These are phyloP conservation scores for Nemapogon koenigi DNA, from an alignment of 2,888 invertebrate genomes.

Conservation along the genomic window DNA sequence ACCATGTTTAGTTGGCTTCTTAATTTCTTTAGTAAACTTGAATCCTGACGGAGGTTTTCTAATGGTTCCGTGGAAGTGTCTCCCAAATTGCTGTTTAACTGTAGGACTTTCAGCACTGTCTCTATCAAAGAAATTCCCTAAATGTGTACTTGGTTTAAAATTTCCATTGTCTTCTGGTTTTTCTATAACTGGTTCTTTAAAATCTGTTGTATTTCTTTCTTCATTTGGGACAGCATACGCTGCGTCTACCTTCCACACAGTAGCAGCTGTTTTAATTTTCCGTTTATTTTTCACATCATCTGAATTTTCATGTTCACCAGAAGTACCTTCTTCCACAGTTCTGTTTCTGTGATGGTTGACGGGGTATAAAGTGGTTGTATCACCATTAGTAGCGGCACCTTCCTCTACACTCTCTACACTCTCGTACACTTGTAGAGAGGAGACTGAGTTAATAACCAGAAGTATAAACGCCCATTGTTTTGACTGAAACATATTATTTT, in stretches of 20 bases:
- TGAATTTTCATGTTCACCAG: not conserved
- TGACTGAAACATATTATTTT: too few relatives aligned
- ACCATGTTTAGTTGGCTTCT: conserved; percentile 34
- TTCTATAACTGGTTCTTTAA: conserved; percentile 19
- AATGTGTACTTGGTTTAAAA: conserved; percentile 59
- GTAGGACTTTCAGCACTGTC: conserved; percentile 37
- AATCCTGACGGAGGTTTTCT: conserved; percentile 13
- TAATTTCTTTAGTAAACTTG: conserved; percentile 35
- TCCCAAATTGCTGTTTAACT: conserved; percentile 24
- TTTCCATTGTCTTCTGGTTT: conserved; percentile 23
- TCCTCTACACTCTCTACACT: too few relatives aligned
- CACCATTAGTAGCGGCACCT: too few relatives aligned
- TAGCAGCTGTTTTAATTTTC: conserved; percentile 15
- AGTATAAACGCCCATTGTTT: too few relatives aligned
- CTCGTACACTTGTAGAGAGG: too few relatives aligned
- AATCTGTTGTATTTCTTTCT: conserved; percentile 19
- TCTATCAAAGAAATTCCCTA: conserved; percentile 50
- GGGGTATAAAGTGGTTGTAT: conserved; percentile 3
- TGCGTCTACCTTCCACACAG: conserved; percentile 37
- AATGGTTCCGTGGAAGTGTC: conserved; percentile 8
- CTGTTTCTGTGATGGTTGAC: not conserved
- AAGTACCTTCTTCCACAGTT: not conserved
- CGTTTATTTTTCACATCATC: not conserved
- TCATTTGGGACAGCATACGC: conserved; percentile 25
- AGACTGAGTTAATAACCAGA: too few relatives aligned